These are phyloP conservation scores for Denticeps clupeoides DNA, from an alignment of 2,797 vertebrate genomes.

Conservation along the genomic window DNA sequence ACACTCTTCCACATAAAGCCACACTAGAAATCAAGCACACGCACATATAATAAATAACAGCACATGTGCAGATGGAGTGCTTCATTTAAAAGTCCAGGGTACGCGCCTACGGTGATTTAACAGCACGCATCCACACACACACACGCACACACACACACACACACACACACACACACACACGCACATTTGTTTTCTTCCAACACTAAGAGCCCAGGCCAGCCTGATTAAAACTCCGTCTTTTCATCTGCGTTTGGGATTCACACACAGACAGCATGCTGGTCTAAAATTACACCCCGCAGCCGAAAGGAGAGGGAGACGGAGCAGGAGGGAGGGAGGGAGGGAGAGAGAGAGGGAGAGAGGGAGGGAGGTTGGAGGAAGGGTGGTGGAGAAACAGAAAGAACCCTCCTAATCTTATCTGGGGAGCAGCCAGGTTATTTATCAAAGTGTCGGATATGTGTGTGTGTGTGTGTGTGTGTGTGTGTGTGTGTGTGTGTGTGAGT, in stretches of 20 bases:
- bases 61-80: neutral
- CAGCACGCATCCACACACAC: neutral
- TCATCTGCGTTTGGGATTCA: conserved; percentile 46
- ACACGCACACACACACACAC: neutral
- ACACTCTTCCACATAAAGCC: neutral
- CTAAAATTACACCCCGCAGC: conserved; percentile 55
- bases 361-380: conserved; percentile 28
- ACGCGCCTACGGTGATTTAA: too few species aligned
- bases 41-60: neutral
- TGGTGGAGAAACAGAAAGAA: too few species aligned
- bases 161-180: neutral
- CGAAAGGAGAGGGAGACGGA: conserved; percentile 10
- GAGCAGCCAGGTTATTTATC: neutral
- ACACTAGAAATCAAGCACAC: neutral
- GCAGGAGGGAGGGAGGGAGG: conserved; percentile 40
- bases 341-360: conserved; percentile 17
- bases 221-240: conserved; percentile 59
- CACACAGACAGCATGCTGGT: conserved; percentile 48
- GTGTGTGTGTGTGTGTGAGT: conserved; percentile 1
- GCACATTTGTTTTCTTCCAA: neutral
- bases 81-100: too few species aligned
- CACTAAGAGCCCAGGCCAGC: conserved; percentile 43
- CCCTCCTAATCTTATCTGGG: neutral
- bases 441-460: neutral
- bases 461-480: conserved; percentile 1